Evolutionary conservation across 2,113 vertebrate species (phyloP), one percentile per base, ranked within the genome.

Genomic region (Rallus limicola): DNA sequence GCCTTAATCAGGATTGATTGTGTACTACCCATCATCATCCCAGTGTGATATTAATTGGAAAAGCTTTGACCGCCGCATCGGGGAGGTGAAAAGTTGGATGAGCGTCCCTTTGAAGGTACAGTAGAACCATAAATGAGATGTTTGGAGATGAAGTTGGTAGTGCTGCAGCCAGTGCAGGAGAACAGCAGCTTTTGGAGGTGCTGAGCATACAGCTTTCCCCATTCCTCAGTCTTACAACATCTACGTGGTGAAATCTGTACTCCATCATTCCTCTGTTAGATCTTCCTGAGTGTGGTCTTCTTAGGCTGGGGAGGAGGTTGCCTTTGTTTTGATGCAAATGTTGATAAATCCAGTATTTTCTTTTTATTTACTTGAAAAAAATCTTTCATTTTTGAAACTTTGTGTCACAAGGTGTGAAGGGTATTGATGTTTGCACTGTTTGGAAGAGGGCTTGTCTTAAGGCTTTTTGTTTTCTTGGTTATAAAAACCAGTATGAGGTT

Each of bases 91-190:
- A n/a, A 38, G 62, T 70, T 92, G 95, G 4, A 88, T n/a, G 90
- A 96, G 9, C 10, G 19, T 90, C 95, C 95, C 86, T 93, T 31
- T 24, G 17, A 69, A 97, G 92, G 95, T 97, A 96, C 11, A 44
- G 93, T 16, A 19, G 48, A 68, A 44, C 14, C 19, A 4, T 11
- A 19, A 65, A 2, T 13, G 60, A 8, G 52, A 3, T 38, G 5
- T 25, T 70, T 13, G 78, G 50, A 10, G 5, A 1, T 48, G 60
- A 38, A 62, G 58, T 14, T 29, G 10, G 28, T 36, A 2, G n/a
- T 70, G 55, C 38, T 24, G 77, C 13, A 40, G 56, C 33, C 34
- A 9, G 13, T 1, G 3, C 9, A 15, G 48, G 60, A 58, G 33
- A 38, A 10, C 25, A 15, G 26, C 65, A 16, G 44, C 69, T 16